These are phyloP conservation scores for Panorpa germanica DNA, from an alignment of 2,888 invertebrate species.

Conservation along the genomic window DNA sequence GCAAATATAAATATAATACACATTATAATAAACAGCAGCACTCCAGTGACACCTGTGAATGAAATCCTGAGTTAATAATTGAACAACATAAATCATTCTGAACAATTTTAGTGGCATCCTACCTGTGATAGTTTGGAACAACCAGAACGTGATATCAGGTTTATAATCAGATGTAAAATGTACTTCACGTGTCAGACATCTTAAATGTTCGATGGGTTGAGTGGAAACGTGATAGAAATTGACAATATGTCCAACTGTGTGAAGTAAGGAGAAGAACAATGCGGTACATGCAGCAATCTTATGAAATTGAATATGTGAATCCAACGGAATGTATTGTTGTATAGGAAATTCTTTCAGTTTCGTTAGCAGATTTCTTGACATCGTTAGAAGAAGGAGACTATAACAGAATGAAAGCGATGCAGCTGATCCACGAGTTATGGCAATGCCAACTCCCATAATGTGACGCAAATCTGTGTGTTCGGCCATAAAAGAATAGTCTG, in stretches of 20 bases:
- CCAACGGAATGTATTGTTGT: conserved; percentile 84
- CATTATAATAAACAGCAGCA: conserved; percentile 76
- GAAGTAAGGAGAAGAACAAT: conserved; percentile 77
- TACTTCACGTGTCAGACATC: conserved; percentile 84
- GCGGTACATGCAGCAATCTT: conserved; percentile 93
- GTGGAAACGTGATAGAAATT: conserved; percentile 97
- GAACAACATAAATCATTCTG: conserved; percentile 5
- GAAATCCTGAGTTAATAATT: conserved; percentile 4
- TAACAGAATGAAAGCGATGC: conserved; percentile 91
- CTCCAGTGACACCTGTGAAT: conserved; percentile 61
- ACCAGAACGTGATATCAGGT: conserved; percentile 88
- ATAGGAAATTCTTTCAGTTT: conserved; percentile 86
- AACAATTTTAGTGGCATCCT: conserved; percentile 14
- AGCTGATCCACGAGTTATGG: conserved; percentile 85
- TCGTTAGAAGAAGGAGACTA: conserved; percentile 70
- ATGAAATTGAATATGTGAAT: conserved; percentile 92
- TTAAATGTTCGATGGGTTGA: conserved; percentile 80
- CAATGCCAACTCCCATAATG: conserved; percentile 95
- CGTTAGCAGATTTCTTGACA: conserved; percentile 76
- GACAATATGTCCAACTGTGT: conserved; percentile 87
- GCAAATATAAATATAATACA: conserved; percentile 94
- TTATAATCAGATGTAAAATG: conserved; percentile 87
- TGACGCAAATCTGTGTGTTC: conserved; percentile 89
- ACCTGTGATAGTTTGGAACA: conserved; percentile 90
- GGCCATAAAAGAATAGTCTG: conserved; percentile 89